Conservation (phyloP, 2,888 invertebrate species). For the Campoplex capitator region DNA sequence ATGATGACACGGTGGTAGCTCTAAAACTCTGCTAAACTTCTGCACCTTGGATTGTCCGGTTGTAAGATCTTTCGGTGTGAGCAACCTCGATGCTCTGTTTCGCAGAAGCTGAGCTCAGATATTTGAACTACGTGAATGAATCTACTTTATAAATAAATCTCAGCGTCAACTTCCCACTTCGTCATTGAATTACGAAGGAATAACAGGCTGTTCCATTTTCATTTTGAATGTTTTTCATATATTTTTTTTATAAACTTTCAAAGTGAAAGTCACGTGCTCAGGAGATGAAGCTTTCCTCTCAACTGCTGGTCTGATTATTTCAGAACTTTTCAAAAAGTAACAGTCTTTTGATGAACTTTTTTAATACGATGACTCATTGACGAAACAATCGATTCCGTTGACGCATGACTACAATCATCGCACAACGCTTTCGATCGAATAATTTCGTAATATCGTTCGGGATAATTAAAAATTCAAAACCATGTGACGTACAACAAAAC, state of each 20-base stretch:
- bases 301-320: background rate
- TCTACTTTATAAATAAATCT: background rate
- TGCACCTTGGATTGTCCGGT: conserved; percentile 46
- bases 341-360: background rate
- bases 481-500: background rate
- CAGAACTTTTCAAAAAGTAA: background rate
- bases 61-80: conserved; percentile 34
- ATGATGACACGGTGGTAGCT: conserved; percentile 19
- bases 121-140: background rate
- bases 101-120: background rate
- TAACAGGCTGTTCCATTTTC: background rate
- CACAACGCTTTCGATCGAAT: too few relatives aligned
- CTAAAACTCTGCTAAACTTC: conserved; percentile 40
- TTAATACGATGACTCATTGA: too few relatives aligned
- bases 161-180: background rate
- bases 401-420: too few relatives aligned
- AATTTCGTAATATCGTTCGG: too few relatives aligned
- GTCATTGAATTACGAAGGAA: background rate
- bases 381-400: too few relatives aligned
- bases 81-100: conserved; percentile 19
- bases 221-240: background rate
- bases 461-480: too few relatives aligned
- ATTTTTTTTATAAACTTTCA: background rate
- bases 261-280: background rate
- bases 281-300: background rate